Evolutionary conservation across 2,113 vertebrate species (phyloP).

Genomic region (Grammomys dolichurus): DNA sequence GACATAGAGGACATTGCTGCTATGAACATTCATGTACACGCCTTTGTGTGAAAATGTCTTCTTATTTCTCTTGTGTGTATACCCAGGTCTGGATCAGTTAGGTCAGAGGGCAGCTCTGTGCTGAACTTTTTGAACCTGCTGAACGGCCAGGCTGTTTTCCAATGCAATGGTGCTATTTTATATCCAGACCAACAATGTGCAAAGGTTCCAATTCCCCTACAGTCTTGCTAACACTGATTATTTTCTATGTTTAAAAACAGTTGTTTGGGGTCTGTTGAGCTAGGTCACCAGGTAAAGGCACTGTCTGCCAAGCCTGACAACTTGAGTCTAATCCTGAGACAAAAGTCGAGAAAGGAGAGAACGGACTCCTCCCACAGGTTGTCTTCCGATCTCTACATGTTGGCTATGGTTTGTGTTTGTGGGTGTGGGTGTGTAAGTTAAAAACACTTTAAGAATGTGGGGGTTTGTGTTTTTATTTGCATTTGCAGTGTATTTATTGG

Average conservation of each 20-base stretch:
- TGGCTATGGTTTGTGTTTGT: neutral
- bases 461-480: neutral
- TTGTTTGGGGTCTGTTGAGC: neutral
- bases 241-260: neutral
- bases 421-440: neutral
- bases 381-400: neutral
- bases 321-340: neutral
- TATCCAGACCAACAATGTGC: neutral
- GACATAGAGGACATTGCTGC: neutral
- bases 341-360: neutral
- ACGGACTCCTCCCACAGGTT: neutral
- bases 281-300: neutral
- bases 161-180: neutral
- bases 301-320: neutral
- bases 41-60: neutral
- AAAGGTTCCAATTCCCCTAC: neutral
- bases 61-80: neutral
- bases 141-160: neutral
- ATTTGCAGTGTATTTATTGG: neutral
- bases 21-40: neutral
- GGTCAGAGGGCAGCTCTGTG: neutral
- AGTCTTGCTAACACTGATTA: neutral
- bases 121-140: neutral
- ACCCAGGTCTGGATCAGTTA: neutral
- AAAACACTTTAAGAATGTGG: neutral